Base-by-base conservation (phyloP, 2,113 vertebrate genomes). In the Terrapene triunguis region DNA sequence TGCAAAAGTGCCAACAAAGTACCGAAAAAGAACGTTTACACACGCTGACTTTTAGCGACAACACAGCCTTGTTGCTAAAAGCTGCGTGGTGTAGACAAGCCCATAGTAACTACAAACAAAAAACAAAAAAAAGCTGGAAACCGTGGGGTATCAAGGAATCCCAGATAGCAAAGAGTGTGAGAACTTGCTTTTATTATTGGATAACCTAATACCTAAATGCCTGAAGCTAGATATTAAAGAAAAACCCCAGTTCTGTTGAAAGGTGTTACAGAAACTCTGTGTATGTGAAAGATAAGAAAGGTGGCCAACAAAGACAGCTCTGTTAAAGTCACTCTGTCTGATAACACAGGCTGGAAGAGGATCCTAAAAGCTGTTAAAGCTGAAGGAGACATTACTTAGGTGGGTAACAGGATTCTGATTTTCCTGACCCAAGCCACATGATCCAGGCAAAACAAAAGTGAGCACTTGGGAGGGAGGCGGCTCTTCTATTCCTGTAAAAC, bases 221-320 rank as follows among this genome's bases (percentile, higher is more conserved):
- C 87, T 83, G 87, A 81, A 88, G 69, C 32, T 78, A 44, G 55
- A 78, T 47, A 78, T 78, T 78, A 78, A 44, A 27, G 88, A 90
- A 95, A 97, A 92, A 11, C 35, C 94, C 54, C 84, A 91, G 85
- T 48, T 69, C 69, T 35, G 91, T 90, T 97, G 90, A 94, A 93
- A 93, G 27, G n/a, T n/a, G 38, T 38, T 87, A 93, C 44, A 93
- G 92, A 96, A 96, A 83, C 32, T 90, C 57, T 82, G 10, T 89
- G 50, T 85, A 50, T 93, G 57, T 29, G 1, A 55, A 88, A 97
- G 94, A 96, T 97, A 97, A 97, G 89, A 72, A 95, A 84, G 90
- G 85, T 89, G 85, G 90, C 93, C 89, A 94, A 92, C 91, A 94
- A 96, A 93, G 65, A 85, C 29, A 55, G 55, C 29, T 35, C 53